Base-by-base conservation (phyloP, 2,797 vertebrate genomes). In the Kryptopterus vitreolus region DNA sequence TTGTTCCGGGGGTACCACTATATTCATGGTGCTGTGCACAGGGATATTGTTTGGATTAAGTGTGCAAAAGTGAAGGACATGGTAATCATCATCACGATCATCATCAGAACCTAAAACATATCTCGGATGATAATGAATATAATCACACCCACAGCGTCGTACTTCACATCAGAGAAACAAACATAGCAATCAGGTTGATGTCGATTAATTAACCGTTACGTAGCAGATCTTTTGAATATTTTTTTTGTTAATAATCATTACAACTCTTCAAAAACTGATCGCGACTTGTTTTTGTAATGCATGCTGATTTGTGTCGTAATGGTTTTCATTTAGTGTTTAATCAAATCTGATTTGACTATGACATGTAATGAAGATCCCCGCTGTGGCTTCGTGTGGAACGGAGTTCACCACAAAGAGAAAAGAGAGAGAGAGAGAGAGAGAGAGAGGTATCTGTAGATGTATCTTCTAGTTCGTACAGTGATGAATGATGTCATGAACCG, bases 281-380 rank as follows among this genome's bases (percentile, higher is more conserved):
- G 77, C 38, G 71, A 13, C 26, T 29, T 57, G 52, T 9, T 55
- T 69, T 38, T 43, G 7, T 55, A 62, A 16, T 76, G 46, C n/a
- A 20, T 63, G 71, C 75, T 76, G 68, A 76, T 84, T 58, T 79
- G 24, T 48, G 74, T 71, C 75, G 58, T 85, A 70, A 79, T 81
- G 77, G 75, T 73, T 79, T 83, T 77, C 61, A 82, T 84, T 68
- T 53, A 29, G 16, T 50, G n/a, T 16, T 33, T 78, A 73, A 84
- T 84, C 74, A 59, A 77, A 83, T 81, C 74, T 77, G 80, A 35
- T 84, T 66, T 70, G 53, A 61, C 70, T n/a, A 46, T 82, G 81
- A 82, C 74, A 82, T 86, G 85, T 85, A 58, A 83, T 81, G 69
- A 76, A 76, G 58, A 66, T 63, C 58, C 83, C 75, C 82, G 82